Conservation (phyloP, 2,888 invertebrate genomes). For the Drosophila niveifrons region DNA sequence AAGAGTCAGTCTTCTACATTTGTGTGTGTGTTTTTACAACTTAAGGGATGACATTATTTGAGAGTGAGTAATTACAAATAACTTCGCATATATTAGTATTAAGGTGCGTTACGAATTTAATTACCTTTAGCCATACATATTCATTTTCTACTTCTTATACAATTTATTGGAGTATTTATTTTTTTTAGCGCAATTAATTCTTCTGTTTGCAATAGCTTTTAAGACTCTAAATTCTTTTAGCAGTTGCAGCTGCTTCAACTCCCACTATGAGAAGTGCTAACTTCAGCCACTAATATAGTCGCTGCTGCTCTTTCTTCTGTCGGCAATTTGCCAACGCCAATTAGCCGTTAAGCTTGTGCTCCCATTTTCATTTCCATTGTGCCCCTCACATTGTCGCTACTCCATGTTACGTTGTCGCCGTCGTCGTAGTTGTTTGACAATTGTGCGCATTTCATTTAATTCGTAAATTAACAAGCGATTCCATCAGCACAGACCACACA, state of each 20-base stretch:
- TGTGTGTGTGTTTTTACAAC: no score
- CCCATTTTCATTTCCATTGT: neutral
- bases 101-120: no score
- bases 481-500: constrained; percentile 37
- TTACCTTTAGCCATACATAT: no score
- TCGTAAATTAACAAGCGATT: constrained; percentile 48
- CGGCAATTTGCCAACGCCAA: constrained; percentile 1
- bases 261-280: neutral
- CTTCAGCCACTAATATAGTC: neutral
- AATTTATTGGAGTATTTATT: no score
- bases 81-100: no score
- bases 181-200: no score
- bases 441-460: constrained; percentile 48
- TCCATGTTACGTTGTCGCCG: neutral
- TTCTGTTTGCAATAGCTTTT: no score
- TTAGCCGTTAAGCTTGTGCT: neutral
- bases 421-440: constrained; percentile 30
- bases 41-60: no score
- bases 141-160: no score
- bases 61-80: no score
- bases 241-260: neutral
- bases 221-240: no score
- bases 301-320: neutral
- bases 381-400: neutral
- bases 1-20: no score